Evolutionary conservation across 2,113 vertebrate genomes (phyloP).

Genomic region (Progne subis): DNA sequence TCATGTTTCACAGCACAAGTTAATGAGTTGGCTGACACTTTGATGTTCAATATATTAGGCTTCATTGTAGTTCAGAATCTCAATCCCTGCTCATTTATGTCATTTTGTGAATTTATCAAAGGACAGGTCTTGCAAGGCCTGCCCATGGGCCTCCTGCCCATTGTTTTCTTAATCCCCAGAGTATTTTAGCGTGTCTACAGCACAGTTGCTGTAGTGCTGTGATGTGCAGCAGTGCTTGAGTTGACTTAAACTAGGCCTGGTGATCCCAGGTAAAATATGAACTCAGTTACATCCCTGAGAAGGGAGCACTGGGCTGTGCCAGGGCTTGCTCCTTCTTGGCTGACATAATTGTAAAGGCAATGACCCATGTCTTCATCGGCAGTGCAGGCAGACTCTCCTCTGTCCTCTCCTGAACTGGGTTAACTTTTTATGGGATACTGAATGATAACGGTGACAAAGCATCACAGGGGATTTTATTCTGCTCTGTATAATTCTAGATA

Average conservation of each 20-base stretch:
- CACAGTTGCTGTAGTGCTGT: neutral
- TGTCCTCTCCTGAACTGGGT: neutral
- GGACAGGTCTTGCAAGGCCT: neutral
- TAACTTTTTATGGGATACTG: neutral
- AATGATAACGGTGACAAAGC: neutral
- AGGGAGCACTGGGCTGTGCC: neutral
- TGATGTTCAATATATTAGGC: neutral
- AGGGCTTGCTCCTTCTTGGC: neutral
- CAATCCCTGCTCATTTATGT: neutral
- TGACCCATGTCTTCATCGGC: neutral
- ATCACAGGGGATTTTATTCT: neutral
- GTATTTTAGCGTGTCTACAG: neutral
- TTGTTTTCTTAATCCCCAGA: accelerated
- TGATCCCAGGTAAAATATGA: neutral
- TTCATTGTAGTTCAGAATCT: neutral
- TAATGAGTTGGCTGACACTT: slow-evolving; percentile 31
- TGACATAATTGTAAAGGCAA: neutral
- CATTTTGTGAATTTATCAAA: neutral
- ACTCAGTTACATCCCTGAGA: neutral
- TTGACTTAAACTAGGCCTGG: neutral
- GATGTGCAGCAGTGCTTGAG: neutral
- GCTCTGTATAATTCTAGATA: neutral
- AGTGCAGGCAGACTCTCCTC: neutral
- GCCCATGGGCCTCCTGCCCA: neutral
- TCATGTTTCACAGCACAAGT: slow-evolving; percentile 14